A percentile compares a stretch with the other conserved stretches of the same genome.
These are phyloP conservation scores for Podarcis raffonei DNA, from an alignment of 2,113 vertebrate genomes.

Conservation along the genomic window DNA sequence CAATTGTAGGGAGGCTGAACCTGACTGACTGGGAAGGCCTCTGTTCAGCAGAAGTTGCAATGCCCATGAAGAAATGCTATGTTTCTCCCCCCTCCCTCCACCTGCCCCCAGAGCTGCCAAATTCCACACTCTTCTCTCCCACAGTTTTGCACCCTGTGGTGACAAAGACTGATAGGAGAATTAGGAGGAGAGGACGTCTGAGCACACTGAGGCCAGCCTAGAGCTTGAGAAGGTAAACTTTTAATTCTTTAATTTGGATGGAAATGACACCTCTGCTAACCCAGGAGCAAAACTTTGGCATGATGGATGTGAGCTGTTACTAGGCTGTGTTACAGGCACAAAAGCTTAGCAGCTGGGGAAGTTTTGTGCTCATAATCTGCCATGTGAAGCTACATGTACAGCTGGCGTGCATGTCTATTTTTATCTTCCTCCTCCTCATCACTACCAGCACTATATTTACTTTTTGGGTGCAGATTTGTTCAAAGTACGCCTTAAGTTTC, in stretches of 20 bases:
- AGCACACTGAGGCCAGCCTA: slow-evolving; percentile 53
- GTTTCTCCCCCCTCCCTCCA: slow-evolving; percentile 20
- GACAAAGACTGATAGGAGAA: slow-evolving; percentile 69
- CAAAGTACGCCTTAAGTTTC: not conserved
- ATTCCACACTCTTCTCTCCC: slow-evolving; percentile 29
- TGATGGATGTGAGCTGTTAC: slow-evolving; percentile 61
- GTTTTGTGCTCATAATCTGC: slow-evolving; percentile 45
- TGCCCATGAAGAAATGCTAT: slow-evolving; percentile 8
- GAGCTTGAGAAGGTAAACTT: slow-evolving; percentile 62
- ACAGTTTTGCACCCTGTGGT: slow-evolving; percentile 43
- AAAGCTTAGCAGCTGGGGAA: slow-evolving; percentile 35
- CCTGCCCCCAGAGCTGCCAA: slow-evolving; percentile 13
- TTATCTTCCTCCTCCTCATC: not conserved
- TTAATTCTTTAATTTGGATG: slow-evolving; percentile 70
- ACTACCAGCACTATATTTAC: not conserved
- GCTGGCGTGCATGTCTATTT: not conserved
- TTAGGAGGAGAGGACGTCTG: slow-evolving; percentile 56
- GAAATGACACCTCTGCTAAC: slow-evolving; percentile 66
- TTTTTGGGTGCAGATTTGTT: slow-evolving; percentile 2
- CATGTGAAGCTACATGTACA: slow-evolving; percentile 21
- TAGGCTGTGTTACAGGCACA: slow-evolving; percentile 13
- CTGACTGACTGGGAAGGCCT: not conserved
- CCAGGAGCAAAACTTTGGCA: slow-evolving; percentile 57
- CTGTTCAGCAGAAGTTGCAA: slow-evolving; percentile 3
- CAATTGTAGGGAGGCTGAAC: not conserved